A percentile compares a stretch with the other conserved stretches of the same genome.
phyloP scores from a whole-genome alignment of 2,888 invertebrate species.

The Campoplex nolae region DNA sequence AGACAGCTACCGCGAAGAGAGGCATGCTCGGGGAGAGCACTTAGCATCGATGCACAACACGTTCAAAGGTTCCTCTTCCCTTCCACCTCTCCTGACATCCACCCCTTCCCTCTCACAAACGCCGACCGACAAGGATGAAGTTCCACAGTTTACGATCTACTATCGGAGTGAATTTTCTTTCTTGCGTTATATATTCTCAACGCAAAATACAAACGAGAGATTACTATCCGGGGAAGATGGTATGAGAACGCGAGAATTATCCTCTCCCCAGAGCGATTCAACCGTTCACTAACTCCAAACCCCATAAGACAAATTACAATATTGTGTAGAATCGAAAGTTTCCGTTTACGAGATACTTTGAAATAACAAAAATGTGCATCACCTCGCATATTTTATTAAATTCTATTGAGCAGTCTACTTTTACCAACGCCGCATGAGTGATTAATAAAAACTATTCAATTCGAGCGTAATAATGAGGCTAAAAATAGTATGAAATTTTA shows the following conservation, averaged over 20 bases:
- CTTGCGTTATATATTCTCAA: constrained; percentile 37
- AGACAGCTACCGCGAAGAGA: constrained; percentile 69
- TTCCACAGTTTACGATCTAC: constrained; percentile 68
- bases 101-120: background rate
- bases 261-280: constrained; percentile 11
- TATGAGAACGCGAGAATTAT: constrained; percentile 37
- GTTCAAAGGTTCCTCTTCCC: constrained; percentile 39
- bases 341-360: background rate
- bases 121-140: constrained; percentile 43
- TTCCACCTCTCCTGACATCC: background rate
- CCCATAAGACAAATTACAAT: constrained; percentile 17
- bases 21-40: constrained; percentile 54
- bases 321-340: constrained; percentile 39
- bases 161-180: constrained; percentile 64
- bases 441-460: background rate
- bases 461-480: background rate
- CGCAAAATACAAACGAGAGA: constrained; percentile 26
- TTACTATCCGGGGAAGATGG: constrained; percentile 18
- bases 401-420: background rate
- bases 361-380: background rate
- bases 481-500: background rate
- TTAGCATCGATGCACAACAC: constrained; percentile 58
- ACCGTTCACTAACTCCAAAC: constrained; percentile 7
- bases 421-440: background rate
- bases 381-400: background rate